Evolutionary conservation across 2,113 vertebrate species (phyloP), one percentile per base, ranked within the genome.

Genomic region (Hyperopisus bebe): DNA sequence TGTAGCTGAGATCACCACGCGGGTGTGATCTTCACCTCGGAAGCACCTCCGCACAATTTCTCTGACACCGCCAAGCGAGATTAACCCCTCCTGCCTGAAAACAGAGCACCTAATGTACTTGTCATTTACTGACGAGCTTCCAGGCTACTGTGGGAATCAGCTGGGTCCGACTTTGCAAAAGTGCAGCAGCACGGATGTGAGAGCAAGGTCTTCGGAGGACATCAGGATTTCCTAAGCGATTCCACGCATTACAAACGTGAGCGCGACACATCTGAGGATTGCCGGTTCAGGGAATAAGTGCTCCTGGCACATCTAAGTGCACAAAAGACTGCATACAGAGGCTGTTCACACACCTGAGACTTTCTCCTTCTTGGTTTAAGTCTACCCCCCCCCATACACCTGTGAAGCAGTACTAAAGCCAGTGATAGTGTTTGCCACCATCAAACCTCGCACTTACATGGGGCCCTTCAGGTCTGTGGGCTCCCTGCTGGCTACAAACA

Each of bases 281-380:
- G 19, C n/a, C 66, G 70, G 47, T 87, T 89, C 55, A 90, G 46
- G 19, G 80, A 48, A 89, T 39, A 15, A n/a, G 46, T 86, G 27
- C 77, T 80, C 39, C 6, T 46, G 35, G 42, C 50, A 77, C 90
- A 84, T 82, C 66, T 13, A 80, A 90, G 21, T 82, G 88, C 84
- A 70, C 90, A 93, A 91, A 89, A 88, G 90, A 90, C 88, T 86
- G 90, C 48, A 27, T 48, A 82, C 48, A 89, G 74, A 89, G 55
- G 88, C 47, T 48, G 74, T 89, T 84, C 62, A 90, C 88, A 90
- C 11, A 86, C 90, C 91, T 82, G 51, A 42, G 90, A 42, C 55
- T 74, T 15, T 87, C 74, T 90, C 88, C 90, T 91, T 91, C 90
- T 92, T 92, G 91, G 93, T 91, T 90, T 90, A 89, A 91, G 88